These are phyloP conservation scores for Drosophila acutilabella DNA, from an alignment of 2,888 invertebrate genomes.

Conservation along the genomic window DNA sequence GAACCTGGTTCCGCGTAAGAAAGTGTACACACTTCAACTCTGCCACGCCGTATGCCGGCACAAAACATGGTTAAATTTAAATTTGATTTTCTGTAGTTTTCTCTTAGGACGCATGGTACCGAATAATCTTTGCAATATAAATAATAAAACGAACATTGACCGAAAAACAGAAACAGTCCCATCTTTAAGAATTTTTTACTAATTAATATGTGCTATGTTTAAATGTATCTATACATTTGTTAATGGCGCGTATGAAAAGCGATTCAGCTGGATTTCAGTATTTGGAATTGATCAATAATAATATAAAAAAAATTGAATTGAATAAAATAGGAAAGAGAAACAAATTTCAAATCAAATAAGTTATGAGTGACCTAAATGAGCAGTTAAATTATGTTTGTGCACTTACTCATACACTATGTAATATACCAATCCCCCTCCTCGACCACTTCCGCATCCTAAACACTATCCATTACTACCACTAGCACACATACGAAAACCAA, in stretches of 20 bases:
- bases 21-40: no score
- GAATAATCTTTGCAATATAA: no score
- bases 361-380: conserved; percentile 2
- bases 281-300: background rate
- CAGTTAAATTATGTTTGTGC: background rate
- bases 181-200: conserved; percentile 4
- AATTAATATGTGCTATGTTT: background rate
- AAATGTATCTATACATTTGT: conserved; percentile 4
- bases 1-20: no score
- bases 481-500: background rate
- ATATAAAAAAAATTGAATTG: background rate
- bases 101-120: no score
- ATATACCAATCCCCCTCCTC: background rate
- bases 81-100: no score
- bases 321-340: background rate
- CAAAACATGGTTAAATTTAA: no score
- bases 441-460: background rate
- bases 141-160: no score
- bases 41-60: no score
- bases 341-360: background rate
- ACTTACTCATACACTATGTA: background rate
- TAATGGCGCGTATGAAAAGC: background rate
- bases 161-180: background rate
- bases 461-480: no score
- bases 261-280: conserved; percentile 1